Evolutionary conservation across 2,888 invertebrate genomes (phyloP).

Genomic region (Halocaridina rubra): DNA sequence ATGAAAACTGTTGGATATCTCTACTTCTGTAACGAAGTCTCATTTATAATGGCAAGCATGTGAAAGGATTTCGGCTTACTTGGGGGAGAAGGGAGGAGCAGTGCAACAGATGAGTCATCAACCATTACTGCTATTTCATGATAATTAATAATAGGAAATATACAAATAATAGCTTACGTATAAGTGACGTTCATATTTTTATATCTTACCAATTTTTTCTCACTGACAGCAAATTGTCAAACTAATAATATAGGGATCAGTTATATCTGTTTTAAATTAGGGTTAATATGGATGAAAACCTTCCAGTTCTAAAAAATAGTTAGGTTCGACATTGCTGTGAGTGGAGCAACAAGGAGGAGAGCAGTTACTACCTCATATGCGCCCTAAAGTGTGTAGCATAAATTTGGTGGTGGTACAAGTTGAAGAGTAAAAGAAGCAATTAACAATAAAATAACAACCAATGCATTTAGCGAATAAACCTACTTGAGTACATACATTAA

Average conservation of each 20-base stretch:
- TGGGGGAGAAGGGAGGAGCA: not conserved
- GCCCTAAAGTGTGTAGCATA: conserved; percentile 37
- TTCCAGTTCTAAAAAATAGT: conserved; percentile 20
- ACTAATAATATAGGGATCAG: no score
- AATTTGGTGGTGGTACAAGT: conserved; percentile 29
- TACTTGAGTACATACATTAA: conserved; percentile 30
- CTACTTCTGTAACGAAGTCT: not conserved
- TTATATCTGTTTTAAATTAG: no score
- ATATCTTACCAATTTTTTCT: no score
- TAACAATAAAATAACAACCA: conserved; percentile 32
- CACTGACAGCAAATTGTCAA: no score
- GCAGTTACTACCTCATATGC: conserved; percentile 36
- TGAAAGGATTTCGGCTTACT: not conserved
- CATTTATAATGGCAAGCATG: not conserved
- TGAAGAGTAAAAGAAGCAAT: conserved; percentile 8
- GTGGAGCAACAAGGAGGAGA: conserved; percentile 9
- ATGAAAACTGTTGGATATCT: not conserved
- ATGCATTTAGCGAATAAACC: conserved; percentile 38
- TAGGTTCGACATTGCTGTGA: not conserved
- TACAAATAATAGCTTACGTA: no score
- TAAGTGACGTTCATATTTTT: no score
- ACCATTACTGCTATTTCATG: not conserved
- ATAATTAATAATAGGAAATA: no score
- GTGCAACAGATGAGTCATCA: not conserved
- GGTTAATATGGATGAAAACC: conserved; percentile 38